Conservation (phyloP, 2,797 vertebrate genomes). For the Hylomyscus alleni region DNA sequence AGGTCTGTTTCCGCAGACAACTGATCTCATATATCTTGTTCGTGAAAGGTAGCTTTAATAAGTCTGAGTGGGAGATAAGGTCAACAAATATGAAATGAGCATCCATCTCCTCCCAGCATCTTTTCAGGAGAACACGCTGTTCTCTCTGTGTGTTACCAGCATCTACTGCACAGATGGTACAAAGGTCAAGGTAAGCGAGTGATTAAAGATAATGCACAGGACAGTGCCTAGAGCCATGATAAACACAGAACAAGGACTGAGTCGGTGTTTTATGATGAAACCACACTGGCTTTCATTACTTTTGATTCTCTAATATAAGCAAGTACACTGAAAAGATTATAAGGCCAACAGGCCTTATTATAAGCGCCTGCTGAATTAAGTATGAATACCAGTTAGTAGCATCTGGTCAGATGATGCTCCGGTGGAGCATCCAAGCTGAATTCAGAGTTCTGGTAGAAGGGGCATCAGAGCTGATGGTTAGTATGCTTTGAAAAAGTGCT, state of each 20-base stretch:
- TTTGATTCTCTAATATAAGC: background rate
- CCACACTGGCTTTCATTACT: background rate
- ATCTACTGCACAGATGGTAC: background rate
- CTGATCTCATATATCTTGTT: background rate
- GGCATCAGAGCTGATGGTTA: background rate
- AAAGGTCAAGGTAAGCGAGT: conserved; percentile 20
- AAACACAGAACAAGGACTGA: background rate
- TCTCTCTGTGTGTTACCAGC: background rate
- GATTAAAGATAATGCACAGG: conserved; percentile 7
- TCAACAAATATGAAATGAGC: conserved; percentile 41
- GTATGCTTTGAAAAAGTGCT: background rate
- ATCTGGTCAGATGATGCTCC: background rate
- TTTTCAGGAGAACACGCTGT: background rate
- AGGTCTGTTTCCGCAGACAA: conserved; percentile 26
- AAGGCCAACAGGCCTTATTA: background rate
- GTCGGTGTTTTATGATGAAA: background rate
- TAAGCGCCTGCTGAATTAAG: conserved; percentile 22
- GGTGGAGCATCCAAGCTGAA: background rate
- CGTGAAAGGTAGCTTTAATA: conserved; percentile 41
- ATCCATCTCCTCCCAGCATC: background rate
- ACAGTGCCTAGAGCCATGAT: background rate
- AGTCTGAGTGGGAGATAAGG: conserved; percentile 27
- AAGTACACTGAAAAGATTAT: background rate
- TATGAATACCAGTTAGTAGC: background rate
- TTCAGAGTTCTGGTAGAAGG: background rate